Conservation (phyloP, 2,113 vertebrate species). For the Chionodraco myersi region DNA sequence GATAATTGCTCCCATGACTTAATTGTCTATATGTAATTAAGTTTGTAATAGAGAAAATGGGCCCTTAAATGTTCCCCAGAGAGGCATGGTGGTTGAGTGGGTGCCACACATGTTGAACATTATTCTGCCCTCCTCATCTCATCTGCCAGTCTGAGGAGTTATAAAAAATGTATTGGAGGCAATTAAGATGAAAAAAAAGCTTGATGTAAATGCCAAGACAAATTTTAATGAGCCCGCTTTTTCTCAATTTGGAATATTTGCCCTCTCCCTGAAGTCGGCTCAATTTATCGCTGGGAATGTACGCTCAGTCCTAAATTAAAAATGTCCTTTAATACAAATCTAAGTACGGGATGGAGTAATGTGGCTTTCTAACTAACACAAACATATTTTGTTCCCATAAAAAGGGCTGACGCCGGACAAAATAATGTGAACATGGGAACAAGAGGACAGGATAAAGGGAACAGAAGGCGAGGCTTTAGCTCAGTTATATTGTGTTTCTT, state of each 20-base stretch:
- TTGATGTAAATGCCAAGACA: constrained; percentile 80
- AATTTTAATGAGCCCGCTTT: constrained; percentile 76
- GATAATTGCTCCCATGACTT: constrained; percentile 80
- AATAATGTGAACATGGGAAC: constrained; percentile 30
- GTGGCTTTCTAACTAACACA: constrained; percentile 63
- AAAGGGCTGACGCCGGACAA: constrained; percentile 39
- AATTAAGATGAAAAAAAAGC: constrained; percentile 74
- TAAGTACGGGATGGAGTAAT: constrained; percentile 52
- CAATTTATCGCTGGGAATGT: constrained; percentile 61
- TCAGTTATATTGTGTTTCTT: background rate
- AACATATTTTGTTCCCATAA: constrained; percentile 62
- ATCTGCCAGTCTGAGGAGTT: constrained; percentile 73
- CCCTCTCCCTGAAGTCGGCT: constrained; percentile 54
- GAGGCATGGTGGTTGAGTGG: constrained; percentile 66
- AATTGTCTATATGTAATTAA: constrained; percentile 82
- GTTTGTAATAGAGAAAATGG: constrained; percentile 78
- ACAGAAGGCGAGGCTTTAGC: background rate
- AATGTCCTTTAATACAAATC: constrained; percentile 61
- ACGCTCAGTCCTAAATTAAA: constrained; percentile 61
- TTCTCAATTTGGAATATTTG: constrained; percentile 61
- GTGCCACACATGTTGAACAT: constrained; percentile 83
- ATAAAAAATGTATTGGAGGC: constrained; percentile 79
- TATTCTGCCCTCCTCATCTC: constrained; percentile 73
- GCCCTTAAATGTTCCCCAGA: constrained; percentile 72
- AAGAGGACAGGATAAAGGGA: constrained; percentile 27